Evolutionary conservation across 2,888 invertebrate species (phyloP), one percentile per base, ranked within the genome.

Genomic region (Gasteruption jaculator): DNA sequence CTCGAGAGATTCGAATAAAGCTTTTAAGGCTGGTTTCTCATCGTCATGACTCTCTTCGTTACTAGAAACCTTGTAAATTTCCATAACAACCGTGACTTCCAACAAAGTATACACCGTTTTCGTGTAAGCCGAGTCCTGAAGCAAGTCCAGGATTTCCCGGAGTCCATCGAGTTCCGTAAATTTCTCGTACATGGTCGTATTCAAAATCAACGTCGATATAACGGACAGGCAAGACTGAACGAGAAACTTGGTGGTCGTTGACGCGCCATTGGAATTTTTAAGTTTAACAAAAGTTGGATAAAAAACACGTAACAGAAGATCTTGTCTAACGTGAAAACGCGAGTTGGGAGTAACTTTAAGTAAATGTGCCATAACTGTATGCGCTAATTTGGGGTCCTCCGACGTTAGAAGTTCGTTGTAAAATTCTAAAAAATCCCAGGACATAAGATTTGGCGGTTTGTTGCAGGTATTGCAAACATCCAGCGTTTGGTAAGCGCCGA

Each of bases 271-370:
- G 3, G 71, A 64, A 29, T 73, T 73, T 51, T 78, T 78, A 1
- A 78, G 74, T 5, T 74, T 76, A 8, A 79, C 68, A 50, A 82
- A 81, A 0, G 76, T 77, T 0, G 81, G 80, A 55, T 79, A 79
- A 37, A 81, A 77, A 1, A 82, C 79, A 37, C 74, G 73, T 47
- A 79, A 76, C 0, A 82, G 71, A 12, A 82, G 63, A 50, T 80
- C 79, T 26, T 74, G 73, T 47, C 76, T 77, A 56, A 81, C 76
- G 44, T 75, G 73, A 36, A 68, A 72, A 2, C 75, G 74, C 34
- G 78, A 78, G 12, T 73, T 73, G 0, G 78, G 76, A 1, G 79
- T 78, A 10, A 81, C 76, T 43, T 78, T 73, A 7, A 81, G 63
- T 8, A 82, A 60, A 54, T 82, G 82, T 5, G 73, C 72, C 47